These are phyloP conservation scores for Littorina saxatilis DNA, from an alignment of 1,140 invertebrate genomes.

Conservation along the genomic window DNA sequence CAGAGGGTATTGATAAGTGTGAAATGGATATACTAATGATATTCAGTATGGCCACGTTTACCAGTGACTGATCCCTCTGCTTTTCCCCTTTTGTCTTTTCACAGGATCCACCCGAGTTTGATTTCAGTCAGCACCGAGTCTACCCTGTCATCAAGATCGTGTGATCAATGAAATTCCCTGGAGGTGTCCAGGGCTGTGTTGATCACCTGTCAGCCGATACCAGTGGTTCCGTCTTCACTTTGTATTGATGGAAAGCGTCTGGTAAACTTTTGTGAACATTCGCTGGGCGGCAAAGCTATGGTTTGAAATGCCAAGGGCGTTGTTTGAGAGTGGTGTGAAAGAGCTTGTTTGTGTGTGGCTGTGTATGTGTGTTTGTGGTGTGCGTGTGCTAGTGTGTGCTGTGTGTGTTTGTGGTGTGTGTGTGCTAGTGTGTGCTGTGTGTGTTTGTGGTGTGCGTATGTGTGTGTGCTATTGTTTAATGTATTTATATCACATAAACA, in stretches of 20 bases:
- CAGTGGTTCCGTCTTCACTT: not conserved
- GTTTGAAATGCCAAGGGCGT: too few relatives aligned
- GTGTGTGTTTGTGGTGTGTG: slow-evolving; percentile 14
- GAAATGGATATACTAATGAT: not conserved
- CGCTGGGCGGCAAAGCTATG: not conserved
- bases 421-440: slow-evolving; percentile 12
- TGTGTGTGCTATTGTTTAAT: not conserved
- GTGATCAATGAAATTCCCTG: slow-evolving; percentile 23
- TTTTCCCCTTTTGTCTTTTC: slow-evolving; percentile 51
- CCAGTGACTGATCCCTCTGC: slow-evolving; percentile 4
- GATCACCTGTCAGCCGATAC: not conserved
- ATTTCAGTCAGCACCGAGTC: slow-evolving; percentile 91
- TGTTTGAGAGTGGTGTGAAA: not conserved
- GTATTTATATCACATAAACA: not conserved
- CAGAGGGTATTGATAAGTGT: too few relatives aligned
- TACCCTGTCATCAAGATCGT: slow-evolving; percentile 89
- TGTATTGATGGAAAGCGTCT: not conserved
- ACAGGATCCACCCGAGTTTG: slow-evolving; percentile 89
- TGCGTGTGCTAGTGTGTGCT: too few relatives aligned
- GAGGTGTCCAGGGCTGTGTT: not conserved
- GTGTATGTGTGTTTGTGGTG: slow-evolving; percentile 9
- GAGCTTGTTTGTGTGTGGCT: not conserved
- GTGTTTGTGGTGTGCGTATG: slow-evolving; percentile 11
- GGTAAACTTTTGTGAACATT: not conserved
- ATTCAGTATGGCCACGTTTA: not conserved